These are phyloP conservation scores for Enteromius unitaeniatus DNA, from an alignment of 2,797 vertebrate genomes.

Conservation along the genomic window DNA sequence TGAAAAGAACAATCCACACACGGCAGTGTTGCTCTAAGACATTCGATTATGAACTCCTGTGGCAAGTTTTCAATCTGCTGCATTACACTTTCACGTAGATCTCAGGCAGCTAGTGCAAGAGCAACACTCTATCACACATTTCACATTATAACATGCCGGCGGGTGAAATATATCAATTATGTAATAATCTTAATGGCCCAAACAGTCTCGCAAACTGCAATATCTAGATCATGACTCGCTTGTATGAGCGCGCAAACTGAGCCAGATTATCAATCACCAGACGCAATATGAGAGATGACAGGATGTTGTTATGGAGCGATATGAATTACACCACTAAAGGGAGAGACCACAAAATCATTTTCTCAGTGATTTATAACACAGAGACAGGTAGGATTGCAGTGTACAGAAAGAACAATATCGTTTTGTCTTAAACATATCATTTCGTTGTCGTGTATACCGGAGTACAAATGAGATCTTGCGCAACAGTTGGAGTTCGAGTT, in stretches of 20 bases:
- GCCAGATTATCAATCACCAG: constrained; percentile 47
- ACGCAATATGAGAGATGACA: constrained; percentile 54
- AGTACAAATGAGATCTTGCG: constrained; percentile 44
- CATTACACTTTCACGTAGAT: constrained; percentile 72
- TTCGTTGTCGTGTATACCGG: neutral
- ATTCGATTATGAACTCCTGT: constrained; percentile 11
- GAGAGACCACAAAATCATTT: constrained; percentile 47
- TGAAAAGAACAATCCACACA: neutral
- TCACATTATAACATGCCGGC: constrained; percentile 65
- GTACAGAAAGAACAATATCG: constrained; percentile 20
- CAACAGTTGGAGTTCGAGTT: constrained; percentile 52
- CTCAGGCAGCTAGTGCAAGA: constrained; percentile 58
- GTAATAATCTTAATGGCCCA: constrained; percentile 59
- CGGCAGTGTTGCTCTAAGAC: neutral
- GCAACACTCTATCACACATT: constrained; percentile 61
- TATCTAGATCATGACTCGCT: constrained; percentile 52
- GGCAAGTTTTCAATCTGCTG: constrained; percentile 20
- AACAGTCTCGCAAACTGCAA: constrained; percentile 59
- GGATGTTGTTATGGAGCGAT: constrained; percentile 43
- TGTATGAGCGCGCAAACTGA: constrained; percentile 50
- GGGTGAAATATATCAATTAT: constrained; percentile 62
- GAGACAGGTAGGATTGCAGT: constrained; percentile 41
- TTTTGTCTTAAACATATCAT: constrained; percentile 44
- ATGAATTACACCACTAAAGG: constrained; percentile 54
- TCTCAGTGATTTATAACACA: constrained; percentile 38